Evolutionary conservation across 2,113 vertebrate genomes (phyloP).

Genomic region (Poicephalus gulielmi): DNA sequence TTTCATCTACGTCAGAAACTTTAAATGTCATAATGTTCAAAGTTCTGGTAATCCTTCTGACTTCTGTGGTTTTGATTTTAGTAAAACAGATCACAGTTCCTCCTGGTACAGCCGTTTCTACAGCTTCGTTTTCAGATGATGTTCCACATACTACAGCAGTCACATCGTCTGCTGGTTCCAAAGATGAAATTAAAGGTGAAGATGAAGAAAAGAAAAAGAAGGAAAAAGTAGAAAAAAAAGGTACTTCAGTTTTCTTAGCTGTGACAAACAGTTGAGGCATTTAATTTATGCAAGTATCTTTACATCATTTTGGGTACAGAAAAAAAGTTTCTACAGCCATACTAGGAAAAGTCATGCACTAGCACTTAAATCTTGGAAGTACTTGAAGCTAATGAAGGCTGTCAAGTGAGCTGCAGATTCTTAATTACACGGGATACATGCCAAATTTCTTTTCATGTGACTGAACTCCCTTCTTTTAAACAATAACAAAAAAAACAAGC

Average conservation of each 20-base stretch:
- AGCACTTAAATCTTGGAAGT: not conserved
- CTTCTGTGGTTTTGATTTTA: slow-evolving; percentile 56
- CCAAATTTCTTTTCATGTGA: not conserved
- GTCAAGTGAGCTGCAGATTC: not conserved
- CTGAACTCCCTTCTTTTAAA: not conserved
- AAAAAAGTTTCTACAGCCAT: not conserved
- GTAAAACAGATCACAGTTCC: slow-evolving; percentile 82
- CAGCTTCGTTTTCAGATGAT: slow-evolving; percentile 49
- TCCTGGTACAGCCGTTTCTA: slow-evolving; percentile 51
- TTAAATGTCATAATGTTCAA: not conserved
- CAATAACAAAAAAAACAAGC: not conserved
- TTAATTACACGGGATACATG: not conserved
- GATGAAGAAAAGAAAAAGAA: slow-evolving; percentile 85
- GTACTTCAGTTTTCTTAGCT: slow-evolving; percentile 59
- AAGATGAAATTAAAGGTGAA: slow-evolving; percentile 70
- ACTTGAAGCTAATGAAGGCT: not conserved
- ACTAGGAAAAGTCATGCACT: not conserved
- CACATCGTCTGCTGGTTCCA: slow-evolving; percentile 33
- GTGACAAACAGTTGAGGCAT: not conserved
- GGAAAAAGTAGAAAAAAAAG: slow-evolving; percentile 89
- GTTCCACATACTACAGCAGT: slow-evolving; percentile 33
- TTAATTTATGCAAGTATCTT: not conserved
- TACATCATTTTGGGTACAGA: not conserved
- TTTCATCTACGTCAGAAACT: not conserved
- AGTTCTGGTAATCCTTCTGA: not conserved